A percentile compares a stretch with the other conserved stretches of the same genome.
Conservation (phyloP, 2,888 invertebrate genomes). For the Caenorhabditis drosophilae region DNA sequence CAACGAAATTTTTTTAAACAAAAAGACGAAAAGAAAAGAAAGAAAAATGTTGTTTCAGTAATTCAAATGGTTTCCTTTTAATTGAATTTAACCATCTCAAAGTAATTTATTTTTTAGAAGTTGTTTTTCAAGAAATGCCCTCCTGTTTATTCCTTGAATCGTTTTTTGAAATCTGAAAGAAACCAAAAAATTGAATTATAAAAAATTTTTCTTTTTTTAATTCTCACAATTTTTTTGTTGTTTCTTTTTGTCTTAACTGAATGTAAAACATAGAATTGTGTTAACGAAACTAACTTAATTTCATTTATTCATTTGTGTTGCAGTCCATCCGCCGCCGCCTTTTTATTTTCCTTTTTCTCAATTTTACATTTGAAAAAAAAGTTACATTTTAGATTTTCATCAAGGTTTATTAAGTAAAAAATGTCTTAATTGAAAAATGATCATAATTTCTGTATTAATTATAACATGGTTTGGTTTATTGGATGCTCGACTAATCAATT, state of each 20-base stretch:
- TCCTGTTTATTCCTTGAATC: neutral
- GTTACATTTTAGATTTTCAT: neutral
- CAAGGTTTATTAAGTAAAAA: neutral
- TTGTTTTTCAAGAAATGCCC: neutral
- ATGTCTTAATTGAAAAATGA: neutral
- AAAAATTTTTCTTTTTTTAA: neutral
- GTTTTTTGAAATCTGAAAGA: neutral
- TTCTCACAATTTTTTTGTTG: conserved; percentile 14
- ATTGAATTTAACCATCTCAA: too few species aligned
- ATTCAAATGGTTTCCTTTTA: too few species aligned
- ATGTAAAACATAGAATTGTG: too few species aligned
- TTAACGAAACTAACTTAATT: conserved; percentile 35
- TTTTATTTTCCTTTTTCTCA: neutral
- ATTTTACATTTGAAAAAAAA: too few species aligned
- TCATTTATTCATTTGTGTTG: conserved; percentile 41
- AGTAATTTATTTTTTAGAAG: too few species aligned
- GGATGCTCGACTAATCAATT: conserved; percentile 18
- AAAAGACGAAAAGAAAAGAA: conserved; percentile 1
- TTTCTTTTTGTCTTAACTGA: conserved; percentile 16
- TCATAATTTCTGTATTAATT: neutral
- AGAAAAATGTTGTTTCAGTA: too few species aligned
- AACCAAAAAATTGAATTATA: too few species aligned
- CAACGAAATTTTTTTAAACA: neutral
- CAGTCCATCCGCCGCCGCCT: conserved; percentile 9
- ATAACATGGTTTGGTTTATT: neutral